A percentile compares a stretch with the other conserved stretches of the same genome.
Evolutionary conservation across 1,140 invertebrate species (phyloP).

Genomic region (Coelopa frigida): DNA sequence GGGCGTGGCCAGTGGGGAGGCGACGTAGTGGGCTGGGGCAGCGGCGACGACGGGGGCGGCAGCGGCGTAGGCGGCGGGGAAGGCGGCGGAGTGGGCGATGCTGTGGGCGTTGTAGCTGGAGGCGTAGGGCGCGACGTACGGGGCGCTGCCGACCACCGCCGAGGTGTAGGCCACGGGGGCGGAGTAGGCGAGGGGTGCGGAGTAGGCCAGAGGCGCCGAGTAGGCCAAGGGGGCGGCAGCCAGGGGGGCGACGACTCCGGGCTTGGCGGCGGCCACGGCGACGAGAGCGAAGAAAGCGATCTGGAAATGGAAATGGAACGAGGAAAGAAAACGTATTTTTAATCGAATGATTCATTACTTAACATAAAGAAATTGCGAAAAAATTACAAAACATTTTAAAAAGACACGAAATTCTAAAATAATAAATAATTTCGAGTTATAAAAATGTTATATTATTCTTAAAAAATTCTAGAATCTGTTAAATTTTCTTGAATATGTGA

Average conservation of each 20-base stretch:
- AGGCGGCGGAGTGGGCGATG: constrained; percentile 28
- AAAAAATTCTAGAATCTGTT: no score
- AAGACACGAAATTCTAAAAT: no score
- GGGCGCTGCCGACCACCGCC: constrained; percentile 31
- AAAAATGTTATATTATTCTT: no score
- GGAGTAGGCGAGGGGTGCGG: constrained; percentile 12
- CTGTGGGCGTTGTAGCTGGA: constrained; percentile 28
- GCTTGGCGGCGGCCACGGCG: constrained; percentile 32
- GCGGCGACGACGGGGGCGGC: constrained; percentile 42
- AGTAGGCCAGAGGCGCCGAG: neutral
- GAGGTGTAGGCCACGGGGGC: constrained; percentile 42
- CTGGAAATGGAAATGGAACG: constrained; percentile 13
- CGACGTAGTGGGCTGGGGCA: constrained; percentile 43
- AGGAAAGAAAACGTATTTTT: neutral
- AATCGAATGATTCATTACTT: no score
- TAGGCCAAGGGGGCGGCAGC: constrained; percentile 2
- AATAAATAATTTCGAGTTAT: no score
- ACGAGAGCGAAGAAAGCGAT: constrained; percentile 36
- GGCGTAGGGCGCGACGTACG: constrained; percentile 47
- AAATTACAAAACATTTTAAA: no score
- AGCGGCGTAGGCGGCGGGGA: constrained; percentile 29
- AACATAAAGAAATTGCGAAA: no score
- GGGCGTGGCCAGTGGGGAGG: constrained; percentile 35
- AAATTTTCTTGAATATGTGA: no score
- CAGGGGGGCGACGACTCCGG: constrained; percentile 20